phyloP scores from a whole-genome alignment of 2,797 vertebrate species.

The Pagetopsis macropterus region DNA sequence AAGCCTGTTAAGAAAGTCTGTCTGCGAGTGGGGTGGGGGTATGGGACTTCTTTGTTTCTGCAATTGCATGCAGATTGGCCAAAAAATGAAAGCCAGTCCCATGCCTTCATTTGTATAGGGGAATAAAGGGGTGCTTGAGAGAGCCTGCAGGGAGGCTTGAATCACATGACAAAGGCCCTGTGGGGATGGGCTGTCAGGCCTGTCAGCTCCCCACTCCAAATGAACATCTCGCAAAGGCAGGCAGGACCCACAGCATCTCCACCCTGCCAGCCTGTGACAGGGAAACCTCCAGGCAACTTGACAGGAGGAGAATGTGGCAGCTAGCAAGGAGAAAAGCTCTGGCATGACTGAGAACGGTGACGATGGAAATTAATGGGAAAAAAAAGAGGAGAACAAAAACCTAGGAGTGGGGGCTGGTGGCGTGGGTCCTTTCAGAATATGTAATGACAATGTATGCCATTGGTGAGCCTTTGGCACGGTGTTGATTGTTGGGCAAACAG shows the following conservation, averaged over 20 bases:
- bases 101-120: constrained; percentile 85
- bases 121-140: constrained; percentile 86
- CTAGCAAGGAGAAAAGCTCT: constrained; percentile 89
- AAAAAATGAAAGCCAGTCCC: constrained; percentile 80
- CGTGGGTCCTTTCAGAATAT: constrained; percentile 85
- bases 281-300: constrained; percentile 97
- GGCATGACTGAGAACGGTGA: constrained; percentile 91
- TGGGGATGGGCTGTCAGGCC: constrained; percentile 96
- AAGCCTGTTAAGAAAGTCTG: constrained; percentile 85
- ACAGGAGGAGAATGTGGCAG: constrained; percentile 97
- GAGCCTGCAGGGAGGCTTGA: constrained; percentile 85
- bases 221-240: constrained; percentile 95
- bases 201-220: constrained; percentile 96
- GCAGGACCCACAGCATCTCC: constrained; percentile 87
- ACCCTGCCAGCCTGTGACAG: constrained; percentile 90
- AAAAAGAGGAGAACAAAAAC: constrained; percentile 67
- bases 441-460: constrained; percentile 85
- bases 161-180: constrained; percentile 89
- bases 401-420: constrained; percentile 71
- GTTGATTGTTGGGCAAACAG: constrained; percentile 91
- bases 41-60: constrained; percentile 83
- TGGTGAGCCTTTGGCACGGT: constrained; percentile 86
- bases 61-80: constrained; percentile 83
- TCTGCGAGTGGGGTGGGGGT: constrained; percentile 74
- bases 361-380: constrained; percentile 88